A percentile compares a stretch with the other conserved stretches of the same genome.
phyloP scores from a whole-genome alignment of 1,140 invertebrate species.

The Zaprionus kolodkinae region DNA sequence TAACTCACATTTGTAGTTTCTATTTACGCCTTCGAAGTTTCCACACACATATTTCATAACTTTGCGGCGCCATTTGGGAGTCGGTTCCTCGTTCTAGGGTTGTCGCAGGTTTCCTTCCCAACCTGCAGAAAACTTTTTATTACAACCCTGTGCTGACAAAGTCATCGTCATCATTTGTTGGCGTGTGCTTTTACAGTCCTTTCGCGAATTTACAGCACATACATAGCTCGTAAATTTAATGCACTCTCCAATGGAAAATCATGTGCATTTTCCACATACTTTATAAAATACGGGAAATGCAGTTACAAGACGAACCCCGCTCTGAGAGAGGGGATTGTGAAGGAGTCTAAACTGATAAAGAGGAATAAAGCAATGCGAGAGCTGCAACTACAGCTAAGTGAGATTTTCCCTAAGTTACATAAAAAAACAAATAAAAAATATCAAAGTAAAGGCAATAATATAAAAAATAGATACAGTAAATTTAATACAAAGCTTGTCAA shows the following conservation, averaged over 20 bases:
- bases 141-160: constrained; percentile 39
- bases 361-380: too few relatives aligned
- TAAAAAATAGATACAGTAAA: too few relatives aligned
- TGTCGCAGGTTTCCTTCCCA: not conserved
- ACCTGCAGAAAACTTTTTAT: constrained; percentile 39
- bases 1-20: constrained; percentile 57
- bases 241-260: constrained; percentile 26
- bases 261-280: constrained; percentile 21
- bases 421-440: too few relatives aligned
- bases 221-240: constrained; percentile 42
- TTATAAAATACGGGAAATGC: constrained; percentile 2
- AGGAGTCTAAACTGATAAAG: not conserved
- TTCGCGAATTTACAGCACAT: constrained; percentile 23
- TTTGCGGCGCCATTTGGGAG: constrained; percentile 36
- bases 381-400: too few relatives aligned
- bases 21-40: constrained; percentile 62
- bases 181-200: not conserved
- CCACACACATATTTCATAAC: constrained; percentile 65
- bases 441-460: too few relatives aligned
- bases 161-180: constrained; percentile 5
- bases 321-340: not conserved
- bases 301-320: not conserved
- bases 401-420: too few relatives aligned
- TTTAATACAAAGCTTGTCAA: too few relatives aligned
- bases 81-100: not conserved